Evolutionary conservation across 2,113 vertebrate species (phyloP).

Genomic region (Petromus typicus): DNA sequence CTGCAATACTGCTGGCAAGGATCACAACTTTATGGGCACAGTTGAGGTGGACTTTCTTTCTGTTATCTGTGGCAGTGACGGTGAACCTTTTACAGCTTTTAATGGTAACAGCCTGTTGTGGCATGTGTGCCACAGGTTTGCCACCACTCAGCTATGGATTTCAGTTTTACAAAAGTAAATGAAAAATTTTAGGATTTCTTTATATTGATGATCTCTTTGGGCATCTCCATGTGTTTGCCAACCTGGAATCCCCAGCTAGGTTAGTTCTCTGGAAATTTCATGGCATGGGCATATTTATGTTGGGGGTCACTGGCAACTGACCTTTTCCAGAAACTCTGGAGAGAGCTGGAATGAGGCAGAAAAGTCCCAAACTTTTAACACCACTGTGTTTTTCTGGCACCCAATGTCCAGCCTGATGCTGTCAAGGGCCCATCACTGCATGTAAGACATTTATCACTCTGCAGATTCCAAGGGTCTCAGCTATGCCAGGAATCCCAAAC

Average conservation of each 20-base stretch:
- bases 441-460: background rate
- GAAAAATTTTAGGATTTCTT: background rate
- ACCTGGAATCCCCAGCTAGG: background rate
- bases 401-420: background rate
- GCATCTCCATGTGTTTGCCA: background rate
- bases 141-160: background rate
- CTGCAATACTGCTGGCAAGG: background rate
- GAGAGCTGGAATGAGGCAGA: background rate
- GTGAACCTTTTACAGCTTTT: background rate
- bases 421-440: background rate
- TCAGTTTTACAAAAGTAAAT: constrained; percentile 16
- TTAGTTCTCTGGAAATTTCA: background rate
- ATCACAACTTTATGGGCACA: background rate
- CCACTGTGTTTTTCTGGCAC: background rate
- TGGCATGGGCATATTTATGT: background rate
- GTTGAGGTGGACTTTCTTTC: background rate
- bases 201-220: background rate
- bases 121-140: background rate
- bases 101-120: background rate
- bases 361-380: background rate
- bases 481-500: background rate
- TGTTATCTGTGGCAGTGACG: background rate
- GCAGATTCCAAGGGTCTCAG: background rate
- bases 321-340: background rate
- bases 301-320: background rate